These are phyloP conservation scores for Labia minor DNA, from an alignment of 2,888 invertebrate species.

Conservation along the genomic window DNA sequence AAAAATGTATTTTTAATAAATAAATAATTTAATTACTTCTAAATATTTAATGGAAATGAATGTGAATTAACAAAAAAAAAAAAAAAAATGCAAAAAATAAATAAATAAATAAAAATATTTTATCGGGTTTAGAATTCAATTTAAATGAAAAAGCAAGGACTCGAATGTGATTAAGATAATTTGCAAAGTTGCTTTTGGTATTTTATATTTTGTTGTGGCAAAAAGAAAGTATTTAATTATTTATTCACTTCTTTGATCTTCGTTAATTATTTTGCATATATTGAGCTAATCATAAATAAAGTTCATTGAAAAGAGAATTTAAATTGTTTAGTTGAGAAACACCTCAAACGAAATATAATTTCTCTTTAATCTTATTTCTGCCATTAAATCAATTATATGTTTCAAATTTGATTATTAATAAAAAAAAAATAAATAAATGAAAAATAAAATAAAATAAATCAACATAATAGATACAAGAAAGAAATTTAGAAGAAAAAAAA, in stretches of 20 bases:
- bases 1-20: no score
- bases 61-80: no score
- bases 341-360: neutral
- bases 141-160: neutral
- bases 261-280: slow-evolving; percentile 4
- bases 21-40: no score
- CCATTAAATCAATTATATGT: no score
- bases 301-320: neutral
- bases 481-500: no score
- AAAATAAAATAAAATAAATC: no score
- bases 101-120: no score
- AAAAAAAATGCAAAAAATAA: no score
- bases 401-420: no score
- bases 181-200: neutral
- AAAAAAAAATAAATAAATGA: no score
- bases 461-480: no score
- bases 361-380: neutral
- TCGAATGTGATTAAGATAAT: neutral
- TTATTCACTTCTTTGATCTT: neutral
- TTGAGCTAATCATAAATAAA: neutral
- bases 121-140: neutral
- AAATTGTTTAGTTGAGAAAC: neutral
- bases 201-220: neutral
- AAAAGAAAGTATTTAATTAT: neutral
- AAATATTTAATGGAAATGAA: no score